These are phyloP conservation scores for Drosophila kohkoa DNA, from an alignment of 1,140 invertebrate species.

Conservation along the genomic window DNA sequence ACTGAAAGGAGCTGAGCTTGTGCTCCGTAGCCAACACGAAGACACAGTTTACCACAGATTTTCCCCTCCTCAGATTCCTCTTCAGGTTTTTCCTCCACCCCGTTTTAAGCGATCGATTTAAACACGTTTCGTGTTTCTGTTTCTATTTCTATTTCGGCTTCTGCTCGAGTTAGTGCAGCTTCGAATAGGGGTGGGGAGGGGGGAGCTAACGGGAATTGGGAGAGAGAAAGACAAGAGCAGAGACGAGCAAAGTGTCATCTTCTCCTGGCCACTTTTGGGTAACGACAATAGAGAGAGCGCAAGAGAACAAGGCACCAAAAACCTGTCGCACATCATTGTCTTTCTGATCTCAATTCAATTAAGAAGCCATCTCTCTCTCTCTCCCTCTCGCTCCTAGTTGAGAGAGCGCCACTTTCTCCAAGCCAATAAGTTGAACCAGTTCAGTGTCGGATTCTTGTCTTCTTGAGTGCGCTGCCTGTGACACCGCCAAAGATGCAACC, in stretches of 20 bases:
- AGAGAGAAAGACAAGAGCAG: neutral
- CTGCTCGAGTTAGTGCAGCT: neutral
- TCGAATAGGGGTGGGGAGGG: neutral
- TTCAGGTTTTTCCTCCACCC: too few species aligned
- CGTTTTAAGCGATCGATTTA: constrained; percentile 31
- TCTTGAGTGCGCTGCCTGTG: neutral
- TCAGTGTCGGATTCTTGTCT: constrained; percentile 29
- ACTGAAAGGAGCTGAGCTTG: constrained; percentile 71
- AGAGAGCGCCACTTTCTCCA: constrained; percentile 36
- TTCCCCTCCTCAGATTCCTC: constrained; percentile 15
- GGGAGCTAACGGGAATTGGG: neutral
- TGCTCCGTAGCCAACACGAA: neutral
- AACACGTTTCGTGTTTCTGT: constrained; percentile 37
- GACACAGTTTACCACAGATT: constrained; percentile 51
- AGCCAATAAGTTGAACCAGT: constrained; percentile 40
- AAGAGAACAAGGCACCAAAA: constrained; percentile 24
- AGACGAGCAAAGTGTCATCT: constrained; percentile 19
- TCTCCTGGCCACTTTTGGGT: constrained; percentile 19
- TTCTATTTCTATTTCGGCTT: constrained; percentile 26
- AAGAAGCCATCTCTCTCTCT: constrained; percentile 14
- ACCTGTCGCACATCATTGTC: constrained; percentile 49
- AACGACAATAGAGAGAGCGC: neutral
- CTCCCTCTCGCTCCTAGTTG: constrained; percentile 32
- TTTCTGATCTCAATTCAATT: constrained; percentile 53
- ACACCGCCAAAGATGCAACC: constrained; percentile 14